Percentiles rank a stretch among this genome's conserved stretches.
These are phyloP conservation scores for Caenorhabditis sp. DNA, from an alignment of 2,888 invertebrate genomes.

Conservation along the genomic window DNA sequence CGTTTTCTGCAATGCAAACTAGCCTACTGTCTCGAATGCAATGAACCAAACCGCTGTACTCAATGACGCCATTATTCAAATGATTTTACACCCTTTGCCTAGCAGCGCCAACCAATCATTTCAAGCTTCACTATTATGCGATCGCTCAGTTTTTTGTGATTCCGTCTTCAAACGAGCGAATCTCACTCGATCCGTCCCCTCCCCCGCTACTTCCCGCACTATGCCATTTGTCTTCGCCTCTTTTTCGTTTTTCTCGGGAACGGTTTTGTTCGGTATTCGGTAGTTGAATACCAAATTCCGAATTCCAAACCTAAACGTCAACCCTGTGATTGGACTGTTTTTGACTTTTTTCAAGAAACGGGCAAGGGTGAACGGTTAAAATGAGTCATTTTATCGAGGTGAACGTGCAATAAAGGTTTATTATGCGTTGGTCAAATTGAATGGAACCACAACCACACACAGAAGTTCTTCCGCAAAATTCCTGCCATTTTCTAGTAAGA, in stretches of 20 bases:
- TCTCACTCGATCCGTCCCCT: too few relatives aligned
- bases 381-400: constrained; percentile 38
- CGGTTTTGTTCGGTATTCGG: background rate
- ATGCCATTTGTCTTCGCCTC: constrained; percentile 14
- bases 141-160: constrained; percentile 40
- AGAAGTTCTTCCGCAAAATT: background rate
- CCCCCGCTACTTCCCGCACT: constrained; percentile 21
- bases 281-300: too few relatives aligned
- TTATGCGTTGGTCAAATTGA: constrained; percentile 43
- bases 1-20: constrained; percentile 17
- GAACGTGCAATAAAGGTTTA: constrained; percentile 56
- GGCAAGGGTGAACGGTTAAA: background rate
- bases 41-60: constrained; percentile 61
- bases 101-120: constrained; percentile 51
- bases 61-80: constrained; percentile 61
- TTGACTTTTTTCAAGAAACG: constrained; percentile 3
- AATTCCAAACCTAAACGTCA: background rate
- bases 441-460: background rate
- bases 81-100: constrained; percentile 57
- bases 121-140: constrained; percentile 61
- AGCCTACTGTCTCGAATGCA: constrained; percentile 36
- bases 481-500: background rate
- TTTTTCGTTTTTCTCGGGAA: constrained; percentile 13
- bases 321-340: background rate
- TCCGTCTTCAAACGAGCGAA: constrained; percentile 41